Evolutionary conservation across 2,113 vertebrate genomes (phyloP).

Genomic region (Crotalus viridis): DNA sequence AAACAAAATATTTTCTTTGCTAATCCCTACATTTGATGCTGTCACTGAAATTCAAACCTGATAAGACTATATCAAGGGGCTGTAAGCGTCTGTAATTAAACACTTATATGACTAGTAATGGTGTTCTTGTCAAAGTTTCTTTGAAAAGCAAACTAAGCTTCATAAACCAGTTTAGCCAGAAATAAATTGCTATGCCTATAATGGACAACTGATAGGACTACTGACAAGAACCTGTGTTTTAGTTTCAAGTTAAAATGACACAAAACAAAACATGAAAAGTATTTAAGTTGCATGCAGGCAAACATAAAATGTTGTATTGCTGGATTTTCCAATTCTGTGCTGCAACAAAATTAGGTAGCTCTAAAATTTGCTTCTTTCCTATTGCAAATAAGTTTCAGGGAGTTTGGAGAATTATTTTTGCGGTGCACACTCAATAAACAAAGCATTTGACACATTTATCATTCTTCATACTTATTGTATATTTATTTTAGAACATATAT

Average conservation of each 20-base stretch:
- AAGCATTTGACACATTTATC: not conserved
- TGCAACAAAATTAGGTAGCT: not conserved
- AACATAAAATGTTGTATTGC: not conserved
- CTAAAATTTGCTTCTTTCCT: not conserved
- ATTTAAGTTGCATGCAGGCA: not conserved
- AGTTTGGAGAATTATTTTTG: not conserved
- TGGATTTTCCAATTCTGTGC: not conserved
- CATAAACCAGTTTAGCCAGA: constrained; percentile 28
- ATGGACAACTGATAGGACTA: constrained; percentile 27
- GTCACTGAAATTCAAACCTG: constrained; percentile 67
- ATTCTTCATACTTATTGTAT: not conserved
- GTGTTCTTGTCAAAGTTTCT: constrained; percentile 49
- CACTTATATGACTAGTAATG: constrained; percentile 64
- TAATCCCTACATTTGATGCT: constrained; percentile 55
- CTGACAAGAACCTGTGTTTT: not conserved
- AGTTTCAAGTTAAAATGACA: not conserved
- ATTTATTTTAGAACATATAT: not conserved
- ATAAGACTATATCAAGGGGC: constrained; percentile 45
- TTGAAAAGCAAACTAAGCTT: constrained; percentile 47
- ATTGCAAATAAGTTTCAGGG: not conserved
- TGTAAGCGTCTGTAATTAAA: constrained; percentile 55
- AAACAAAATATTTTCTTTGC: constrained; percentile 55
- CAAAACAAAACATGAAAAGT: not conserved
- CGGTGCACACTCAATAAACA: not conserved
- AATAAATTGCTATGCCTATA: constrained; percentile 48